Base-by-base conservation (phyloP, 2,888 invertebrate genomes). In the Heterodera filipjevi region DNA sequence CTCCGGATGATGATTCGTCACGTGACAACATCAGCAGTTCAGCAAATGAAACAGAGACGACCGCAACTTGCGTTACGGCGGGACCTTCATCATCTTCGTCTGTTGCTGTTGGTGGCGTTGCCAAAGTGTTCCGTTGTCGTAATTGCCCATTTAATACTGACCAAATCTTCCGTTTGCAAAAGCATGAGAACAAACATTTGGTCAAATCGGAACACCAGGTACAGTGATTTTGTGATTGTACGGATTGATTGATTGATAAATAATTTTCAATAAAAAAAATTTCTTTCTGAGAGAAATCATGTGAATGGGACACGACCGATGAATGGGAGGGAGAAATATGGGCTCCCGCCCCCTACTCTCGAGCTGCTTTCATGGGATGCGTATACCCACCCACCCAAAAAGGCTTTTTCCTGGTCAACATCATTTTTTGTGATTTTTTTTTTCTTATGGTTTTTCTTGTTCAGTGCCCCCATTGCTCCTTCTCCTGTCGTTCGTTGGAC, bases 151-250 rank as follows among this genome's bases (percentile, higher is more conserved):
- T 77, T 35, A 66, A 30, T 22, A 46, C 76, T 10, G 77, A 71
- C 32, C 79, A 79, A 39, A 46, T 79, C 33, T 27, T 79, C 27
- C 79, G 79, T 8, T 35, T 79, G 64, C 77, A 71, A 22, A 39
- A 66, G 46, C 79, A 79, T 59, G 79, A 79, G 53, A 79, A 79
- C 66, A 79, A 79, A 33, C 79, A 79, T 49, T 33, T 77, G 53
- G 46, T 78, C 49, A 79, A 79, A 16, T 76, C 78, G 2, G 79
- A 79, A 12, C 79, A 79, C 53, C 59, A 71, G 76, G 79, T 79
- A 27, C 10, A 66, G 14, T 33, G 2, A 66, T n/a, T n/a, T n/a
- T n/a, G n/a, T 10, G 16, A 33, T 19, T 66, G 66, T 27, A 32
- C 5, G 3, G 27, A 16, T 66, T 3, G 39, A 27, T 27, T 35